Evolutionary conservation across 1,140 invertebrate genomes (phyloP), one percentile per base, ranked within the genome.

Genomic region (Eulimnadia texana): DNA sequence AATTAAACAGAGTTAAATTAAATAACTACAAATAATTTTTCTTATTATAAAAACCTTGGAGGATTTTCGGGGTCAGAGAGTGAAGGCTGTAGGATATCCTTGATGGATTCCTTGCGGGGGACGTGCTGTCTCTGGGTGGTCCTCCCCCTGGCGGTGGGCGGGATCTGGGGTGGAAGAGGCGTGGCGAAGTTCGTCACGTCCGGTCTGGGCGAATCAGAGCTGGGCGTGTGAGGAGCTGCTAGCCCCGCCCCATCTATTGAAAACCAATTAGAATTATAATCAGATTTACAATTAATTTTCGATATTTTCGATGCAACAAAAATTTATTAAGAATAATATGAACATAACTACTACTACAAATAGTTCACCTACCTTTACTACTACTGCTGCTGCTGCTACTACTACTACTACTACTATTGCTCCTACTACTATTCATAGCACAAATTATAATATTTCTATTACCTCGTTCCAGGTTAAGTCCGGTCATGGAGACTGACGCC

Each of bases 81-180:
- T 1, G 60, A 61, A 52, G 60, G 60, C 27, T 61, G 60, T 23
- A 61, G 11, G 9, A 61, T 27, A 42, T 61, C 60, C 33, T 61
- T 61, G 9, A 61, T 52, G n/a, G 60, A 61, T 28, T 61, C 60
- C 25, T 61, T 61, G 10, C 60, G 50, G 27, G 33, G 29, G n/a
- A 54, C 24, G 16, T 29, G 33, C 22, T 57, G 6, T 20, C 60
- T 19, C 23, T 19, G 53, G n/a, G 42, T 27, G 51, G 60, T 23
- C 24, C 60, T 24, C 23, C 53, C 53, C 13, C 53, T n/a, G 13
- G 22, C 10, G 23, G 50, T 54, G 29, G 24, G 19, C 19, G 53
- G 50, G 16, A 28, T 51, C 13, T 28, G 20, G 27, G 50, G 60
- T 27, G 60, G 60, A 53, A 61, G 24, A 29, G 50, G 29, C 29